A percentile compares a stretch with the other conserved stretches of the same genome.
phyloP scores from a whole-genome alignment of 2,113 vertebrate species.

The Pelobates fuscus region DNA sequence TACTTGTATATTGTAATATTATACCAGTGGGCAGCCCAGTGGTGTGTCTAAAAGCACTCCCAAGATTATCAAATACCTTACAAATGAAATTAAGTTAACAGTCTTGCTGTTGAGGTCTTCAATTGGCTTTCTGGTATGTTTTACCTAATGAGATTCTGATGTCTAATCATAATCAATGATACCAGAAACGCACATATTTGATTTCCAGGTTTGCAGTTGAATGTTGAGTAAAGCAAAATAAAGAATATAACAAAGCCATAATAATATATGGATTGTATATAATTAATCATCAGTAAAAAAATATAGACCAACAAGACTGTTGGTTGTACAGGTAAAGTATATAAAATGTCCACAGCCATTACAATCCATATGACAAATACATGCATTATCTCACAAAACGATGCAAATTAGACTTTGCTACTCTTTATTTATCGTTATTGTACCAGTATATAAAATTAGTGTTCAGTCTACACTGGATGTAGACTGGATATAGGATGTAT shows the following conservation, averaged over 20 bases:
- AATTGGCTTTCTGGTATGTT: constrained; percentile 27
- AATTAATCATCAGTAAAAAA: constrained; percentile 21
- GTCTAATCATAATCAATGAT: constrained; percentile 21
- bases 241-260: constrained; percentile 9
- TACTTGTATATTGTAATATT: too few species aligned
- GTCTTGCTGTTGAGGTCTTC: constrained; percentile 22
- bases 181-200: constrained; percentile 19
- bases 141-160: constrained; percentile 36
- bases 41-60: too few species aligned
- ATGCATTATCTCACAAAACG: neutral
- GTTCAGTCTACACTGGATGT: too few species aligned
- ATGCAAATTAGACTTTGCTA: neutral
- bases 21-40: too few species aligned
- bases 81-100: constrained; percentile 24
- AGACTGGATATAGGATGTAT: too few species aligned
- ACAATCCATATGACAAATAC: neutral
- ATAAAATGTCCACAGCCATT: neutral
- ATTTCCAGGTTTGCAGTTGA: constrained; percentile 1
- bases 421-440: too few species aligned
- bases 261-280: constrained; percentile 26
- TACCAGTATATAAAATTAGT: too few species aligned
- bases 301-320: neutral
- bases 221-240: constrained; percentile 24
- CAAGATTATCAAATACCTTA: neutral
- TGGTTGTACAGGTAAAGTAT: neutral